Evolutionary conservation across 2,797 vertebrate genomes (phyloP).

Genomic region (Rhincodon typus): DNA sequence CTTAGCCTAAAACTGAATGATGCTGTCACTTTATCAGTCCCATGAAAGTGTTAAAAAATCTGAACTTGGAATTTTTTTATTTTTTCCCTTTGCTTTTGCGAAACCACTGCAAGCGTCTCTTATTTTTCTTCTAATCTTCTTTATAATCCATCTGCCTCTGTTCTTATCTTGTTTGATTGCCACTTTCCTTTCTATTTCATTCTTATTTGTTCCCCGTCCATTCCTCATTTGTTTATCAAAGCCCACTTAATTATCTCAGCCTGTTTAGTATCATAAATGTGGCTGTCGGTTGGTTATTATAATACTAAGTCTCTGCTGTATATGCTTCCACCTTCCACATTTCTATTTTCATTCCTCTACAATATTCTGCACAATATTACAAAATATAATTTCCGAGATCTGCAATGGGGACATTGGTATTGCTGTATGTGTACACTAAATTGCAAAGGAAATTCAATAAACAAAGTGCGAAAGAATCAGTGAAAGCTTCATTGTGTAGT

Average conservation of each 20-base stretch:
- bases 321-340: constrained; percentile 9
- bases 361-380: constrained; percentile 35
- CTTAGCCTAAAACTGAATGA: background rate
- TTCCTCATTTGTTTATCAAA: constrained; percentile 36
- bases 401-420: constrained; percentile 26
- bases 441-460: constrained; percentile 38
- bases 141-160: constrained; percentile 19
- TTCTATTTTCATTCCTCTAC: constrained; percentile 34
- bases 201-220: background rate
- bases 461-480: constrained; percentile 34
- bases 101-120: background rate
- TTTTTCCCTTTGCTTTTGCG: background rate
- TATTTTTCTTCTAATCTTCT: constrained; percentile 12
- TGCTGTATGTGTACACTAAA: constrained; percentile 21
- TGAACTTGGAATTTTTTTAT: constrained; percentile 22
- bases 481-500: constrained; percentile 37
- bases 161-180: constrained; percentile 29
- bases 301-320: constrained; percentile 29
- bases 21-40: background rate
- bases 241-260: constrained; percentile 34
- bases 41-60: background rate
- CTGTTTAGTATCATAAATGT: constrained; percentile 37
- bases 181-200: constrained; percentile 32
- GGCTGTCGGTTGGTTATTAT: constrained; percentile 35
- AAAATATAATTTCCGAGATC: constrained; percentile 34